Percentiles rank a stretch among this genome's conserved stretches.
Evolutionary conservation across 2,797 vertebrate genomes (phyloP).

Genomic region (Neostethus bicornis): DNA sequence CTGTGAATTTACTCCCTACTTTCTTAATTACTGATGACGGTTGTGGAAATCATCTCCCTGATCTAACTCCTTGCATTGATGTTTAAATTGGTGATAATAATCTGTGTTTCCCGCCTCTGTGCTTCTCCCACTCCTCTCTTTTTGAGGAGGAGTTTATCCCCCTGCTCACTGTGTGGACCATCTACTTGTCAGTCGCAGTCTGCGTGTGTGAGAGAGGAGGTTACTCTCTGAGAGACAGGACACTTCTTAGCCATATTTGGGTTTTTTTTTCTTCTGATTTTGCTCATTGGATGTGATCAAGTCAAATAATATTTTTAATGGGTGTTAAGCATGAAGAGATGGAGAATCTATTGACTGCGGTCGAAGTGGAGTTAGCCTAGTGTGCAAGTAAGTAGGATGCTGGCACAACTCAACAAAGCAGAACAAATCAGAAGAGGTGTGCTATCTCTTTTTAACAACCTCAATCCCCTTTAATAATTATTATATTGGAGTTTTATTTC

Average conservation of each 20-base stretch:
- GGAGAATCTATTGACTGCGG: constrained; percentile 20
- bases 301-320: neutral
- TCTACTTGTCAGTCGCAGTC: constrained; percentile 71
- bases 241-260: constrained; percentile 5
- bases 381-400: constrained; percentile 3
- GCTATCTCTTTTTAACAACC: neutral
- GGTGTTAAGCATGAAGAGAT: neutral
- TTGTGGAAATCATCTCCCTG: constrained; percentile 30
- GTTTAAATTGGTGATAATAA: constrained; percentile 48
- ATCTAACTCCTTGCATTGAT: constrained; percentile 39
- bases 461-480: constrained; percentile 24
- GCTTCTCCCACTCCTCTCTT: constrained; percentile 18
- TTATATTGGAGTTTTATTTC: too few relatives aligned
- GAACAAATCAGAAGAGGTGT: neutral
- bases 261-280: neutral
- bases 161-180: constrained; percentile 61
- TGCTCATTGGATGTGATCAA: constrained; percentile 2
- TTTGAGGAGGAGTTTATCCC: constrained; percentile 69
- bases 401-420: neutral
- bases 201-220: constrained; percentile 44
- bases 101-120: constrained; percentile 60
- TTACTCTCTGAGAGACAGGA: neutral
- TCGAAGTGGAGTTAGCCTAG: neutral
- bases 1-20: constrained; percentile 17
- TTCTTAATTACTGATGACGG: constrained; percentile 29